phyloP scores from a whole-genome alignment of 2,113 vertebrate genomes.

The Pteropus alecto region DNA sequence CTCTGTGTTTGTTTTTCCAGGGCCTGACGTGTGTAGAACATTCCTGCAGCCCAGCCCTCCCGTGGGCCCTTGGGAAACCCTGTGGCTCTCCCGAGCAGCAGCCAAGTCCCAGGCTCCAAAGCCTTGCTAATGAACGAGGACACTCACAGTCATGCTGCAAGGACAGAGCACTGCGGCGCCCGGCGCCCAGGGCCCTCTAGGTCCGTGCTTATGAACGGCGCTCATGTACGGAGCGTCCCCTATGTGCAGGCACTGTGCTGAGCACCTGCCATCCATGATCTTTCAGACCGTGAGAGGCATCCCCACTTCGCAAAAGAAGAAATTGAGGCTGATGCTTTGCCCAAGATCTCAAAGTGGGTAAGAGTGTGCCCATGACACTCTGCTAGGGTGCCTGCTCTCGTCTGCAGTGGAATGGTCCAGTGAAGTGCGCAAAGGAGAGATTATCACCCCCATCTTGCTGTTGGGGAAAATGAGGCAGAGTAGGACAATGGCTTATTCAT shows the following conservation, averaged over 20 bases:
- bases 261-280: accelerated
- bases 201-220: neutral
- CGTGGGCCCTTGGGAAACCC: slow-evolving; percentile 29
- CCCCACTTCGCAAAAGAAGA: neutral
- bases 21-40: slow-evolving; percentile 49
- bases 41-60: slow-evolving; percentile 35
- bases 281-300: neutral
- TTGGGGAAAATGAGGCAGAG: neutral
- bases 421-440: neutral
- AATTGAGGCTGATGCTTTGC: neutral
- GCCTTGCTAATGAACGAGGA: neutral
- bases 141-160: accelerated
- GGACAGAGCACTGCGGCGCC: accelerated
- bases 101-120: neutral
- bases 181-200: neutral
- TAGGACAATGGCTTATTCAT: neutral
- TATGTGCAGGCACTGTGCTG: accelerated
- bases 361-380: accelerated
- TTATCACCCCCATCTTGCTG: neutral
- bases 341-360: neutral
- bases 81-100: slow-evolving; percentile 6
- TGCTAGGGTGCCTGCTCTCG: too few species aligned
- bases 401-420: accelerated
- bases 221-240: accelerated
- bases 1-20: slow-evolving; percentile 63